Evolutionary conservation across 2,888 invertebrate species (phyloP).

Genomic region (Drosophila ustulata): DNA sequence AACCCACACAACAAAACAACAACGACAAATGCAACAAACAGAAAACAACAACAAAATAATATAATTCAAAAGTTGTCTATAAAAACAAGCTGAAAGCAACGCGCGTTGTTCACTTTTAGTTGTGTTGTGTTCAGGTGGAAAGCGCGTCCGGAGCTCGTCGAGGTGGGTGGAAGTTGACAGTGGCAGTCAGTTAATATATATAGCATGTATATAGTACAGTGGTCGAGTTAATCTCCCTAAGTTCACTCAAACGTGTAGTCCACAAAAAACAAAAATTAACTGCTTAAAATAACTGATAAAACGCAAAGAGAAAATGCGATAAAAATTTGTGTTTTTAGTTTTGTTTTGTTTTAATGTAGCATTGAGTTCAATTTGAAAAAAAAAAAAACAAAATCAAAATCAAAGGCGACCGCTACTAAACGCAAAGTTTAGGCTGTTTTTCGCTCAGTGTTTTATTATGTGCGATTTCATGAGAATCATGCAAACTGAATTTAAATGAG

Average conservation of each 20-base stretch:
- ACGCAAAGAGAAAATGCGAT: conserved; percentile 1
- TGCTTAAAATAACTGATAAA: conserved; percentile 7
- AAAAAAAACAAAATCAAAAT: not conserved
- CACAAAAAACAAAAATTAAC: not conserved
- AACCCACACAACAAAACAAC: conserved; percentile 26
- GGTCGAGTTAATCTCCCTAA: conserved; percentile 10
- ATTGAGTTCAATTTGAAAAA: conserved; percentile 5
- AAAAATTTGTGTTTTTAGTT: not conserved
- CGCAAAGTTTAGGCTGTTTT: conserved; percentile 12
- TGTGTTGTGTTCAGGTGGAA: conserved; percentile 34
- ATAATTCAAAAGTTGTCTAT: conserved; percentile 58
- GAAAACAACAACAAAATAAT: conserved; percentile 17
- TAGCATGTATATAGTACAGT: not conserved
- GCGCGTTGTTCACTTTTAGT: conserved; percentile 59
- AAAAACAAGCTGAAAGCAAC: conserved; percentile 60
- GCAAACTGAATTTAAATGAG: conserved; percentile 80
- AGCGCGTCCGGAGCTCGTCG: conserved; percentile 36
- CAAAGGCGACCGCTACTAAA: not conserved
- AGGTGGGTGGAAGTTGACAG: conserved; percentile 18
- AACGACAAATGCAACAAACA: not conserved
- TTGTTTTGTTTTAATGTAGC: not conserved
- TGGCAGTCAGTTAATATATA: not conserved
- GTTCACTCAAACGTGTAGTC: conserved; percentile 10
- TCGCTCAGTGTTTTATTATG: conserved; percentile 36
- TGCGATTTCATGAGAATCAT: conserved; percentile 70